phyloP scores from a whole-genome alignment of 2,797 vertebrate genomes.

The Chloroceryle inda region DNA sequence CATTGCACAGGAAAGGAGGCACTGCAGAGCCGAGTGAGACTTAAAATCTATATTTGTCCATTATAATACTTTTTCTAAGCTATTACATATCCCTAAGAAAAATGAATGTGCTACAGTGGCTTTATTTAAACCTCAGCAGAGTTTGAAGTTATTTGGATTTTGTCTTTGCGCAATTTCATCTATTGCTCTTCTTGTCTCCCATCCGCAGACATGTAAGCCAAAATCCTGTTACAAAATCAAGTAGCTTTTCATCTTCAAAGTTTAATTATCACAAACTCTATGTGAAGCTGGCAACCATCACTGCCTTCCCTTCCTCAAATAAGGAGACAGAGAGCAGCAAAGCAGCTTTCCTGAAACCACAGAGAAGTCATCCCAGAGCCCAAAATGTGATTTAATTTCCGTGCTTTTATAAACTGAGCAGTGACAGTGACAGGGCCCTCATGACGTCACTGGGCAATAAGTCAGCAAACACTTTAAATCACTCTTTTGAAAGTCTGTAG shows the following conservation, averaged over 20 bases:
- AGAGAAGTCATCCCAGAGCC: background rate
- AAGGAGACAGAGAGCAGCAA: background rate
- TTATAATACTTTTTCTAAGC: constrained; percentile 19
- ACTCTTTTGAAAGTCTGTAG: background rate
- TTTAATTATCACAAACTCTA: constrained; percentile 21
- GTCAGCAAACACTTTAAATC: background rate
- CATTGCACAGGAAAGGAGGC: background rate
- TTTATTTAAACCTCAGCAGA: constrained; percentile 32
- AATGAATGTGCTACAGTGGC: background rate
- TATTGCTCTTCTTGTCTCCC: background rate
- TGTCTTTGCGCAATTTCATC: background rate
- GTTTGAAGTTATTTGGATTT: constrained; percentile 29
- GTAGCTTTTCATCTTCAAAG: constrained; percentile 19
- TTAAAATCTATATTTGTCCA: constrained; percentile 43
- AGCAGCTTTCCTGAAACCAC: background rate
- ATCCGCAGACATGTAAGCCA: background rate
- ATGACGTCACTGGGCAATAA: background rate
- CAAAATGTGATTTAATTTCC: background rate
- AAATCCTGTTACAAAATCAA: constrained; percentile 34
- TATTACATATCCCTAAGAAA: constrained; percentile 21
- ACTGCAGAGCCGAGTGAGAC: background rate
- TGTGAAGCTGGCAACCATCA: constrained; percentile 4
- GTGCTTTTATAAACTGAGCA: background rate
- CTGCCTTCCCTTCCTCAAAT: background rate
- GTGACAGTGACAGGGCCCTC: background rate